A percentile compares a stretch with the other conserved stretches of the same genome.
Evolutionary conservation across 2,113 vertebrate species (phyloP).

Genomic region (Lucifuga dentata): DNA sequence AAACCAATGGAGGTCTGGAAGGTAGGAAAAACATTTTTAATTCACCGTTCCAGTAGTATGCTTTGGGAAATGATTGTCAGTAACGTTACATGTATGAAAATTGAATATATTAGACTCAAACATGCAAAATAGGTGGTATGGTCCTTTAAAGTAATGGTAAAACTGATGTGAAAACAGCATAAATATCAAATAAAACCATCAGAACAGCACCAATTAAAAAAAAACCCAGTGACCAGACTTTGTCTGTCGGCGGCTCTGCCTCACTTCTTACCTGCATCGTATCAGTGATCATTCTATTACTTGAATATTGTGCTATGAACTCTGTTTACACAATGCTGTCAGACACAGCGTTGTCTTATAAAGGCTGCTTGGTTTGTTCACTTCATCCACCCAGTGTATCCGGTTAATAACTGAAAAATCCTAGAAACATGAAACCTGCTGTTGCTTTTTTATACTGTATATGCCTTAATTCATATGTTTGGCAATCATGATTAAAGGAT

Average conservation of each 20-base stretch:
- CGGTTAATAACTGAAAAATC: constrained; percentile 85
- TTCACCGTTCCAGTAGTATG: too few relatives aligned
- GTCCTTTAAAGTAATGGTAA: too few relatives aligned
- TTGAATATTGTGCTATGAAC: constrained; percentile 97
- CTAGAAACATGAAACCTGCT: constrained; percentile 91
- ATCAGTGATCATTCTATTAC: constrained; percentile 95
- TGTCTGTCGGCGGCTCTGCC: constrained; percentile 63
- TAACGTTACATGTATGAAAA: too few relatives aligned
- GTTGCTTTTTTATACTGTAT: constrained; percentile 97
- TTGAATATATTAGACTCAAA: too few relatives aligned
- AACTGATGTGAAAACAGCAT: too few relatives aligned
- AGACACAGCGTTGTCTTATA: constrained; percentile 84
- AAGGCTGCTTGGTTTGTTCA: constrained; percentile 91
- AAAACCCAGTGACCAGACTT: neutral
- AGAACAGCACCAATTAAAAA: too few relatives aligned
- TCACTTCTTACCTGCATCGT: constrained; percentile 87
- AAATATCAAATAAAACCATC: too few relatives aligned
- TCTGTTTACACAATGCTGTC: constrained; percentile 96
- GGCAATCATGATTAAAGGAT: constrained; percentile 98
- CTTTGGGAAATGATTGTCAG: too few relatives aligned
- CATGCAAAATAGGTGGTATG: too few relatives aligned
- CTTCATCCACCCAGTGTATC: constrained; percentile 87
- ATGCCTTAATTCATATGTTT: constrained; percentile 99
- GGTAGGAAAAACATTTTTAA: too few relatives aligned
- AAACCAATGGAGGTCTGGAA: too few relatives aligned